A percentile compares a stretch with the other conserved stretches of the same genome.
phyloP scores from a whole-genome alignment of 1,140 invertebrate genomes.

The Plectus sambesii region DNA sequence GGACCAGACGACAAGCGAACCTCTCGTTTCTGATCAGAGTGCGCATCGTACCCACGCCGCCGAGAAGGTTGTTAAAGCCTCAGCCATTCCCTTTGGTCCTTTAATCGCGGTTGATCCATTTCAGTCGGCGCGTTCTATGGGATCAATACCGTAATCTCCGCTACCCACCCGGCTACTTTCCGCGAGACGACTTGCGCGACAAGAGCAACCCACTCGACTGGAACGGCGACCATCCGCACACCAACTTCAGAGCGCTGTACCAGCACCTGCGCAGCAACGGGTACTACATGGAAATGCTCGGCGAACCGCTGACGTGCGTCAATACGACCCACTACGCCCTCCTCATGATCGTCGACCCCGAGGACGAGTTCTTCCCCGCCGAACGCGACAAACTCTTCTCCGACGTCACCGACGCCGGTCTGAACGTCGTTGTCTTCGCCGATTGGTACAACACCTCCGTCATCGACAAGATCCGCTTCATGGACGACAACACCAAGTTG shows the following conservation, averaged over 20 bases:
- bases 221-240: conserved; percentile 93
- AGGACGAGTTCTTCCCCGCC: conserved; percentile 87
- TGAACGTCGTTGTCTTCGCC: conserved; percentile 82
- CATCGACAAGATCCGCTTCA: conserved; percentile 89
- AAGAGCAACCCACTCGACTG: conserved; percentile 91
- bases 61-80: conserved; percentile 50
- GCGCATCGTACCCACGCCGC: conserved; percentile 63
- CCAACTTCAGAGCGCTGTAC: conserved; percentile 89
- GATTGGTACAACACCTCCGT: conserved; percentile 94
- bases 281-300: conserved; percentile 83
- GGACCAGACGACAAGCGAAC: conserved; percentile 53
- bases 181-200: conserved; percentile 76
- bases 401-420: conserved; percentile 64
- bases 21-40: conserved; percentile 65
- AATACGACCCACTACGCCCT: conserved; percentile 78
- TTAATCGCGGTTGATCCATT: conserved; percentile 35
- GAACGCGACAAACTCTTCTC: conserved; percentile 71
- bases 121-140: conserved; percentile 77
- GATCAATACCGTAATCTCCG: conserved; percentile 90
- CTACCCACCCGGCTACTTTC: conserved; percentile 91
- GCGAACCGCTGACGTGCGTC: conserved; percentile 76
- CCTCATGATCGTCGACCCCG: conserved; percentile 76
- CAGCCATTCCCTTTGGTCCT: conserved; percentile 11
- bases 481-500: conserved; percentile 78
- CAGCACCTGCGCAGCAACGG: conserved; percentile 74